Base-by-base conservation (phyloP, 2,113 vertebrate genomes). In the Mobula hypostoma region DNA sequence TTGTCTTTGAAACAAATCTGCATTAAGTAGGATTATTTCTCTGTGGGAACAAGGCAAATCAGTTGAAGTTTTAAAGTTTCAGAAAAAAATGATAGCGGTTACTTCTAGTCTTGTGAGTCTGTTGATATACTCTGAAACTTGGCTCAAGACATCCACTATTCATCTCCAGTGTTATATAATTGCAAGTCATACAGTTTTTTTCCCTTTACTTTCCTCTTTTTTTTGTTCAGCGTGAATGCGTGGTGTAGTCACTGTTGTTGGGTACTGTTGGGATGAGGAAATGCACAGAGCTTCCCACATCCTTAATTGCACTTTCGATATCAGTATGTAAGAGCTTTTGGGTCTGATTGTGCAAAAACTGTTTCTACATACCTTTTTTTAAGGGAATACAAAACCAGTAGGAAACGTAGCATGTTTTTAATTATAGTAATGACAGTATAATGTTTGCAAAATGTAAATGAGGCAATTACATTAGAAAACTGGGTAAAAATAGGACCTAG, bases 291-390 rank as follows among this genome's bases (percentile, higher is more conserved):
- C 70, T 93, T 74, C 74, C 40, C 70, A 74, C 70, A 27, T 36
- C 68, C 40, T 40, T 74, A 93, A 93, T 76, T 93, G 91, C 91
- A 56, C 91, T 93, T 93, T 93, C 91, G 11, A 93, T 93, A 93
- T 74, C 91, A 14, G 91, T 93, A 15, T 93, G 91, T 93, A 93
- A 93, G 91, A 93, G 91, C 91, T 93, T 93, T 93, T 93, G 91
- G 91, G 36, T 93, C 68, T 74, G 91, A 93, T 93, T 93, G 91
- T 93, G 91, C 70, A 76, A 93, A 93, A 72, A 93, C 91, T 93
- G 68, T 74, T 93, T 93, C 91, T 40, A 74, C 40, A 63, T 72
- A 74, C 68, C 90, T 93, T 93, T 74, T 32, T 93, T 14, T 93
- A 74, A 74, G 68, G 91, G 68, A 93, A 93, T 93, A 48, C 91